Evolutionary conservation across 2,888 invertebrate genomes (phyloP).

Genomic region (Tetranychus piercei): DNA sequence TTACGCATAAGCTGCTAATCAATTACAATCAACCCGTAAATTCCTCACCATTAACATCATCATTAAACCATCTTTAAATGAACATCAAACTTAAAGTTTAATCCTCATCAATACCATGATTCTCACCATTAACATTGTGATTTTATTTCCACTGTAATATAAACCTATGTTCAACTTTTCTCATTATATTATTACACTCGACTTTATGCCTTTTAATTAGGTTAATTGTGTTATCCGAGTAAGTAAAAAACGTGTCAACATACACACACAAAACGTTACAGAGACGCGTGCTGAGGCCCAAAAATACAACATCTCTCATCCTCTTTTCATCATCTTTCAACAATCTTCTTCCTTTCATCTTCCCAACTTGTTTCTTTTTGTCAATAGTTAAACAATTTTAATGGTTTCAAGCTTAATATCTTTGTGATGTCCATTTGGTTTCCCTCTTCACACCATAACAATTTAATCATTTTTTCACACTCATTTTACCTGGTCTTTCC

Average conservation of each 20-base stretch:
- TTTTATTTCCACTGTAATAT: not conserved
- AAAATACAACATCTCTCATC: not conserved
- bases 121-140: not conserved
- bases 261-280: not conserved
- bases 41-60: too few species aligned
- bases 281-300: not conserved
- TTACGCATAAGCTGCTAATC: too few species aligned
- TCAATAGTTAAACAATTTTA: not conserved
- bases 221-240: not conserved
- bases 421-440: constrained; percentile 8
- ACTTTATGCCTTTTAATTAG: not conserved
- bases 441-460: constrained; percentile 12
- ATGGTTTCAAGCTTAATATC: constrained; percentile 14
- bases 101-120: not conserved
- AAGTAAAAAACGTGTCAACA: not conserved
- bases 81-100: not conserved
- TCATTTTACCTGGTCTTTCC: not conserved
- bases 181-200: not conserved
- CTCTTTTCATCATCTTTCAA: not conserved
- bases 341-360: too few species aligned
- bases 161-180: not conserved
- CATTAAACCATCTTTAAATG: not conserved
- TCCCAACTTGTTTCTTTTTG: too few species aligned
- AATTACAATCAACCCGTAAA: too few species aligned
- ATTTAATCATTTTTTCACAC: not conserved